Conservation (phyloP, 1,140 invertebrate genomes). For the Tetragonula clypearis region DNA sequence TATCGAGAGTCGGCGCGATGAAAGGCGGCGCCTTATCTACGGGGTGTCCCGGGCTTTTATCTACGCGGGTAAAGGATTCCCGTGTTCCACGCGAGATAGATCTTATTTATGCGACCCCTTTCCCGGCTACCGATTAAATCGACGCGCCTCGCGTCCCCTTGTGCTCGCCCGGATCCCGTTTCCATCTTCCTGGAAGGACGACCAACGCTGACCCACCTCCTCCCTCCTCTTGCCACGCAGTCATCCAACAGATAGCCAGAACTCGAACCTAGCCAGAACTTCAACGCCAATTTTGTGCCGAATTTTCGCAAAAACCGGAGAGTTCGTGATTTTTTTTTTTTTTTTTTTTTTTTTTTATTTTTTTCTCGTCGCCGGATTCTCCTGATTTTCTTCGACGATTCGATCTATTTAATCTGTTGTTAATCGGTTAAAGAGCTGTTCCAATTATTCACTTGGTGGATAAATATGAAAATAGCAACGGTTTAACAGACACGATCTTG, state of each 20-base stretch:
- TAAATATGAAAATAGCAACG: too few relatives aligned
- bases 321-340: too few relatives aligned
- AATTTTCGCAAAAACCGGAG: neutral
- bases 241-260: conserved; percentile 47
- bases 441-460: too few relatives aligned
- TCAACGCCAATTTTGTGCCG: neutral
- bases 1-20: conserved; percentile 74
- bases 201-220: neutral
- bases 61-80: conserved; percentile 80
- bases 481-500: too few relatives aligned
- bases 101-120: conserved; percentile 80
- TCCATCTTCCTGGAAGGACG: conserved; percentile 66
- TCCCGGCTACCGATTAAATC: conserved; percentile 79
- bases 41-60: conserved; percentile 74
- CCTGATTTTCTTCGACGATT: too few relatives aligned
- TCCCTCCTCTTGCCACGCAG: conserved; percentile 18
- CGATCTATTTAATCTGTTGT: too few relatives aligned
- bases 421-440: too few relatives aligned
- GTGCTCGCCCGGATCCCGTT: conserved; percentile 56
- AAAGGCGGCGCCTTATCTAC: conserved; percentile 76
- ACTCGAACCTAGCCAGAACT: neutral
- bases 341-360: too few relatives aligned
- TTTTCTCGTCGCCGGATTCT: too few relatives aligned
- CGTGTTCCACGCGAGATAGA: conserved; percentile 77
- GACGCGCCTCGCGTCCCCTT: conserved; percentile 51